Conservation (phyloP, 2,797 vertebrate species). For the Adelosebastes latens region DNA sequence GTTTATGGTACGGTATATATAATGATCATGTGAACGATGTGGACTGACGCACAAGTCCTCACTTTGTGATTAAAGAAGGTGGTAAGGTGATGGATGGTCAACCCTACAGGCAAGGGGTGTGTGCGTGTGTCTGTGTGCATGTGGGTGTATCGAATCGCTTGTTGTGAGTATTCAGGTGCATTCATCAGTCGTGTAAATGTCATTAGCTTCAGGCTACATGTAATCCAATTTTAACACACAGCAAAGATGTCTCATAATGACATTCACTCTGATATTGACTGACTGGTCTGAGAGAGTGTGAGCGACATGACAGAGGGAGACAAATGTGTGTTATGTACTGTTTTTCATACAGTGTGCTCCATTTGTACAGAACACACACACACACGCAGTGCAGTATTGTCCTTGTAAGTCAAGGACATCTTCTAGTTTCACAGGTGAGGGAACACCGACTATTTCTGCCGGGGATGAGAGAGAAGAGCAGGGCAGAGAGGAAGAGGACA, state of each 20-base stretch:
- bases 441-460: slow-evolving; percentile 54
- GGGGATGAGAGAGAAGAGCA: slow-evolving; percentile 4
- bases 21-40: not conserved
- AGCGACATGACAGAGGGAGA: slow-evolving; percentile 23
- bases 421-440: slow-evolving; percentile 69
- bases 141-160: slow-evolving; percentile 1
- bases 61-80: slow-evolving; percentile 46
- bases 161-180: slow-evolving; percentile 17
- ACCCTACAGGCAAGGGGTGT: slow-evolving; percentile 26
- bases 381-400: slow-evolving; percentile 9
- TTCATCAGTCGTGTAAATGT: slow-evolving; percentile 49
- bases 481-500: not conserved
- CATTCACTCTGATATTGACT: slow-evolving; percentile 34
- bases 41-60: slow-evolving; percentile 7
- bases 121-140: not conserved
- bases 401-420: slow-evolving; percentile 65
- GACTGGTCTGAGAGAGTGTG: slow-evolving; percentile 24
- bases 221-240: slow-evolving; percentile 47
- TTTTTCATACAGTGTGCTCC: slow-evolving; percentile 8
- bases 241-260: slow-evolving; percentile 46
- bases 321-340: slow-evolving; percentile 7
- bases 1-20: not conserved
- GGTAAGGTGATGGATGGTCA: slow-evolving; percentile 58
- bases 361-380: slow-evolving; percentile 1
- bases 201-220: slow-evolving; percentile 54